Evolutionary conservation across 2,888 invertebrate genomes (phyloP), one percentile per base, ranked within the genome.

Genomic region (Nomada hirtipes): DNA sequence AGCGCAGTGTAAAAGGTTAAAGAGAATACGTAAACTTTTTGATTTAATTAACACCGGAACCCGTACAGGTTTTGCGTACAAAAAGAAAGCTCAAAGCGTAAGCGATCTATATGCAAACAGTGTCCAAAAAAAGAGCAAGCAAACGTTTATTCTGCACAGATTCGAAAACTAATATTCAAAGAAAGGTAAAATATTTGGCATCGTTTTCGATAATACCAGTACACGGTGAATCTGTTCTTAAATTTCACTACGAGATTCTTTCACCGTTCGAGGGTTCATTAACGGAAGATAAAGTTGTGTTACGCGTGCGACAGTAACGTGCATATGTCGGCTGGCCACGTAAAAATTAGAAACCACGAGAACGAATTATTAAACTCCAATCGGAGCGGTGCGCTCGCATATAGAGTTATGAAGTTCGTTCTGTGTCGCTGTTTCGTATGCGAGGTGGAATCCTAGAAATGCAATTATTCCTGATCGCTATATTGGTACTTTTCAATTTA

Each of bases 381-480:
- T 79, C 79, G 63, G 71, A 50, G 63, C 55, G 36, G 52, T 42
- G 67, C 55, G 60, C 42, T 64, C 65, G 57, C 55, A 52, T 29
- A 55, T n/a, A 55, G 73, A 61, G 71, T 79, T 67, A 83, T 78
- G 67, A 83, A 86, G 74, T 79, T 77, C 69, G 50, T 69, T 83
- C n/a, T 65, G 11, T 71, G 74, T 42, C 76, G 50, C 47, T 57
- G 67, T 36, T 23, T 36, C 10, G 65, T 71, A 79, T 80, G 67
- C 84, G 78, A 82, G 82, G 78, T 86, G 82, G 84, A 86, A 83
- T 79, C 82, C 81, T 84, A 79, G 69, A 74, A 84, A 86, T 84
- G 86, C 81, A 84, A 84, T 88, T 88, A 75, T 75, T 72, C 68
- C 68, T 75, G 79, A 79, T 85, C 72, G 71, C 67, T 67, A 50